Evolutionary conservation across 2,113 vertebrate genomes (phyloP).

Genomic region (Solenodon paradoxus): DNA sequence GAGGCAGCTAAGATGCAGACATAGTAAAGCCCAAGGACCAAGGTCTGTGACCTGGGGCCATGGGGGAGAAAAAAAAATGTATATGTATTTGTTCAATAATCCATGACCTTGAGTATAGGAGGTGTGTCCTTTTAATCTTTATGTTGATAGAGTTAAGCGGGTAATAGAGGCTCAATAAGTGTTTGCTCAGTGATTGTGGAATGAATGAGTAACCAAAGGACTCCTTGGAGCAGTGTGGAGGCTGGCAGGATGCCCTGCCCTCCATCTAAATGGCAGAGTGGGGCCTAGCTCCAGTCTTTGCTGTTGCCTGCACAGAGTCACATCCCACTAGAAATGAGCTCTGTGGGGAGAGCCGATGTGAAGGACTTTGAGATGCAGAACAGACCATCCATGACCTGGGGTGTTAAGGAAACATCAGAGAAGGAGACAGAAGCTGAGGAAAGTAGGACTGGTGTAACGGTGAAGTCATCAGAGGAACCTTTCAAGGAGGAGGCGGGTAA

Average conservation of each 20-base stretch:
- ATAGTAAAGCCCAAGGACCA: too few species aligned
- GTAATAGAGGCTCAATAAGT: neutral
- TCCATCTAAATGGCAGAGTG: neutral
- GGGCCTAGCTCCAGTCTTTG: neutral
- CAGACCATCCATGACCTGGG: neutral
- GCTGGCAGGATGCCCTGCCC: neutral
- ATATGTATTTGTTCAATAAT: neutral
- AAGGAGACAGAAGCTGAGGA: neutral
- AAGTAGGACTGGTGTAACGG: neutral
- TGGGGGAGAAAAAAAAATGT: too few species aligned
- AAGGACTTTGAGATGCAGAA: neutral
- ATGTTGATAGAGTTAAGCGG: neutral
- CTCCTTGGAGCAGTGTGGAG: neutral
- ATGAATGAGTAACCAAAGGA: neutral
- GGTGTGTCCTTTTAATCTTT: neutral
- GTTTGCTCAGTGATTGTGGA: neutral
- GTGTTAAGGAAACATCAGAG: neutral
- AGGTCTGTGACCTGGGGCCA: too few species aligned
- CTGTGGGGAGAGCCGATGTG: neutral
- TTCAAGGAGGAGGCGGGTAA: neutral
- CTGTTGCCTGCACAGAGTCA: neutral
- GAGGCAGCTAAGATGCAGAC: too few species aligned
- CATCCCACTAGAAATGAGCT: neutral
- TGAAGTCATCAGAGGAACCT: neutral
- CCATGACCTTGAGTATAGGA: neutral